Evolutionary conservation across 1,140 invertebrate species (phyloP), one percentile per base, ranked within the genome.

Genomic region (Zaprionus camerounensis): DNA sequence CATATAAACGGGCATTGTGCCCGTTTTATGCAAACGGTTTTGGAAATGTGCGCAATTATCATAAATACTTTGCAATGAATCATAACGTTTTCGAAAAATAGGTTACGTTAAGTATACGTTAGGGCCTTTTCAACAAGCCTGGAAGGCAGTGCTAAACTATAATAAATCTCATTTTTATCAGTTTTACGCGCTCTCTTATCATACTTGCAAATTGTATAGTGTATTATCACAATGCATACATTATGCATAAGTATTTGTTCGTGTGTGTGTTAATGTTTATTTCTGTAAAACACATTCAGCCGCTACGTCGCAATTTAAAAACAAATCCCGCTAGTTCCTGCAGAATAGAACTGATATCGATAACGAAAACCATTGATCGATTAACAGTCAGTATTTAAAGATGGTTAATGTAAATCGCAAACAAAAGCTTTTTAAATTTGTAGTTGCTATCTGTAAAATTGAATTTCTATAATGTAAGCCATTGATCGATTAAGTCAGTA

Each of bases 141-240:
- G 26, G 20, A 38, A 28, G 36, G 28, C 66, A 62, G 66, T 74
- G 51, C 64, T 74, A 69, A 87, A 82, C 75, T 80, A 81, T 77
- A 77, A 90, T 88, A 88, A 85, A 82, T 90, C 85, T 80, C 4
- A 56, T 76, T 76, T 46, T 85, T 90, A 90, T 91, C 86, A 90
- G 82, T 28, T 85, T 75, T 56, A 58, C 62, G 49, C 55, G 46
- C 66, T 75, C 65, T 78, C 65, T 78, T 88, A 88, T 88, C 85
- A 80, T 51, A 71, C 56, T 74, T 68, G 84, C 78, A 80, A 82
- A 82, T 81, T 57, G 74, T 77, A 70, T 58, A 17, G 59, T 34
- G 31, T 34, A 34, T 11, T 34, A 34, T 34, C 71, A 66, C 62
- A 51, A 5, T 78, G 64, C 59, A 74, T 68, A 77, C 57, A 73